Percentiles rank a stretch among this genome's conserved stretches.
Evolutionary conservation across 2,888 invertebrate species (phyloP).

Genomic region (Hyles lineata): DNA sequence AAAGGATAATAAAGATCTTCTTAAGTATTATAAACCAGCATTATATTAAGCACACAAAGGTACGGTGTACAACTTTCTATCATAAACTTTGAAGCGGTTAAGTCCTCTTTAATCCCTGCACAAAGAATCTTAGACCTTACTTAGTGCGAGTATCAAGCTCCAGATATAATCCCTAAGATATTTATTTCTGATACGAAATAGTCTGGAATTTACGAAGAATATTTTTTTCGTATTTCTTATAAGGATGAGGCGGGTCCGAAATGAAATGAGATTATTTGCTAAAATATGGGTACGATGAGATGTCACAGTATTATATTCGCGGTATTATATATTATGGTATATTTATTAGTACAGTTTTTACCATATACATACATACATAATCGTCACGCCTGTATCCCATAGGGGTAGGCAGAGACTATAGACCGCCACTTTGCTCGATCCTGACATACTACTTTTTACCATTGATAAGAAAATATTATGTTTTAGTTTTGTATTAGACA

Average conservation of each 20-base stretch:
- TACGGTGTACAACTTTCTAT: not conserved
- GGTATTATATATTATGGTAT: too few species aligned
- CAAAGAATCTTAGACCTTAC: slow-evolving; percentile 19
- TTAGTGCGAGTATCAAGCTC: slow-evolving; percentile 7
- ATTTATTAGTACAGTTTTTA: too few species aligned
- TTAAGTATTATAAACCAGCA: not conserved
- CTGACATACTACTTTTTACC: too few species aligned
- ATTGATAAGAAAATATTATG: too few species aligned
- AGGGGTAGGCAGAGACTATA: too few species aligned
- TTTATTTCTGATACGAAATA: slow-evolving; percentile 2
- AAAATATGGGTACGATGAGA: too few species aligned
- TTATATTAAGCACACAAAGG: not conserved
- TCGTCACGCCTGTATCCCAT: too few species aligned
- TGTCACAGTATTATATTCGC: too few species aligned
- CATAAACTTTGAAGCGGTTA: slow-evolving; percentile 3
- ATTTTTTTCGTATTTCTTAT: not conserved
- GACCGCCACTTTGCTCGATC: too few species aligned
- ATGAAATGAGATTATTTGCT: not conserved
- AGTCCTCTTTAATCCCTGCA: slow-evolving; percentile 11
- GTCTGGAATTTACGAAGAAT: not conserved
- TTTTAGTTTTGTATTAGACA: too few species aligned
- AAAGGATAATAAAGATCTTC: not conserved
- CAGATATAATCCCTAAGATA: not conserved
- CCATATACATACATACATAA: too few species aligned
- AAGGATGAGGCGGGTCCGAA: not conserved